These are phyloP conservation scores for Sitobion miscanthi DNA, from an alignment of 1,140 invertebrate species.

Conservation along the genomic window DNA sequence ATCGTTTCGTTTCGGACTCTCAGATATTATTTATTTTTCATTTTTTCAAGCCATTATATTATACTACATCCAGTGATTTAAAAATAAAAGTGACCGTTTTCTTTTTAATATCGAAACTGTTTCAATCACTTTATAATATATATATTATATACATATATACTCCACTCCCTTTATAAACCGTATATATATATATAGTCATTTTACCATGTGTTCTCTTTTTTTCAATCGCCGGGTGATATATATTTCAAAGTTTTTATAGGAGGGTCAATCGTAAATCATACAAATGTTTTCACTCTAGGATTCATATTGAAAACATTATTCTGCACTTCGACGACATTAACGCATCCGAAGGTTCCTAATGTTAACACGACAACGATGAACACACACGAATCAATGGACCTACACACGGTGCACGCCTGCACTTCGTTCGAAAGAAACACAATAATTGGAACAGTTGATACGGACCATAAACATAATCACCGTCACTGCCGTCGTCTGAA, in stretches of 20 bases:
- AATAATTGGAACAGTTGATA: neutral
- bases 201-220: constrained; percentile 44
- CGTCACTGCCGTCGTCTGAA: neutral
- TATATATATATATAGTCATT: neutral
- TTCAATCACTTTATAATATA: constrained; percentile 22
- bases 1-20: constrained; percentile 46
- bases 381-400: neutral
- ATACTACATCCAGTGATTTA: constrained; percentile 22
- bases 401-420: neutral
- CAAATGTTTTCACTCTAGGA: constrained; percentile 31
- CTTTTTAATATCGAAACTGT: constrained; percentile 52
- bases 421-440: neutral
- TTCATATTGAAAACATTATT: constrained; percentile 50
- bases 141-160: neutral
- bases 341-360: neutral
- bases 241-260: constrained; percentile 27
- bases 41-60: constrained; percentile 31
- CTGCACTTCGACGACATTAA: constrained; percentile 36
- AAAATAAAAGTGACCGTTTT: constrained; percentile 40
- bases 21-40: constrained; percentile 8
- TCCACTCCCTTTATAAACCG: neutral
- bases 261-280: constrained; percentile 54
- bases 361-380: constrained; percentile 16
- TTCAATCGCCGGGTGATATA: constrained; percentile 17
- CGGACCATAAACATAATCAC: neutral